Percentiles rank a stretch among this genome's conserved stretches.
These are phyloP conservation scores for Sitta europaea DNA, from an alignment of 2,113 vertebrate species.

Conservation along the genomic window DNA sequence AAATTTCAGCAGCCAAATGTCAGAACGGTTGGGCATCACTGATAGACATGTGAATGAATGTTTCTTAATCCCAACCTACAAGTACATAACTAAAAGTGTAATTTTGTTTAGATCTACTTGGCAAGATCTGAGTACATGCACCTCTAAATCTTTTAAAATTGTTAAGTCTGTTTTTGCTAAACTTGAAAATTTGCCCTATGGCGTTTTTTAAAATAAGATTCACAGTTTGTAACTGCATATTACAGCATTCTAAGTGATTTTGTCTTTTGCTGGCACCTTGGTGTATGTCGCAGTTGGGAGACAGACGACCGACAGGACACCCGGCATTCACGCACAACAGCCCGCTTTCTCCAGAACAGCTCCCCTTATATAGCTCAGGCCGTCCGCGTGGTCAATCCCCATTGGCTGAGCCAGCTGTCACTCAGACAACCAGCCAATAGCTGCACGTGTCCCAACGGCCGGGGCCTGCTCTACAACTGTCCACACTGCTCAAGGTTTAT, in stretches of 20 bases:
- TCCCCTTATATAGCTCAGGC: too few relatives aligned
- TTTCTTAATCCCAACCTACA: neutral
- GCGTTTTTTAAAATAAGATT: neutral
- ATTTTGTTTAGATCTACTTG: neutral
- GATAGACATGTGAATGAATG: neutral
- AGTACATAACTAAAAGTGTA: neutral
- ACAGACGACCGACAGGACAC: too few relatives aligned
- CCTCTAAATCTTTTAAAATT: neutral
- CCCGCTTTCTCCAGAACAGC: too few relatives aligned
- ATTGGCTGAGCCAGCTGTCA: too few relatives aligned
- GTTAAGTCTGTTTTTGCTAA: neutral
- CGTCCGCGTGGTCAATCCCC: too few relatives aligned
- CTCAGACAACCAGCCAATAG: too few relatives aligned
- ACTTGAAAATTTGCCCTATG: neutral
- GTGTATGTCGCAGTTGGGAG: neutral
- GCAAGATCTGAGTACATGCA: neutral
- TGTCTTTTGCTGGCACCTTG: neutral
- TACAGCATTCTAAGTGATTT: neutral
- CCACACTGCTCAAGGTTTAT: too few relatives aligned
- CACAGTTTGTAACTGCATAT: neutral
- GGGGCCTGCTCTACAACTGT: too few relatives aligned
- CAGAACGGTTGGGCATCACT: neutral
- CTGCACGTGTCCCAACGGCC: too few relatives aligned
- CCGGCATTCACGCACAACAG: too few relatives aligned
- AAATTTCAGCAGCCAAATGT: neutral